Base-by-base conservation (phyloP, 2,888 invertebrate species). In the Macaria notata region DNA sequence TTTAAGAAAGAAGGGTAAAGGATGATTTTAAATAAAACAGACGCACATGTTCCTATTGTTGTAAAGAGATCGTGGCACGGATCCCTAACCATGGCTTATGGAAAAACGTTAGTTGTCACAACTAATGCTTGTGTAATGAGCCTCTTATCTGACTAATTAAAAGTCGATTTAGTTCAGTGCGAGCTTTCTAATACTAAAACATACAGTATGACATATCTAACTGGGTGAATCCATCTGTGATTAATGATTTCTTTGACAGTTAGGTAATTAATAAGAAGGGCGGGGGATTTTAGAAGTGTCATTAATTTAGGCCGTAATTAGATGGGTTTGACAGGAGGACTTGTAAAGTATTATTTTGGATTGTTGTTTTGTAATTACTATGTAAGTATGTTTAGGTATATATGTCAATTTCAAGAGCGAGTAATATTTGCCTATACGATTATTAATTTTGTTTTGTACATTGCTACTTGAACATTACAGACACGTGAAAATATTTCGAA, bases 101-200 rank as follows among this genome's bases (percentile, higher is more conserved):
- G 72, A 75, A 76, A 78, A 80, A 80, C 76, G 80, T 79, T 79
- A 82, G 81, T 85, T 85, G 81, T 78, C 81, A 82, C 83, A 82
- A 78, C 83, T 83, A 86, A 89, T 85, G 87, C 76, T 72, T 68
- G 76, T 79, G 85, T 88, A 88, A 89, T 89, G 85, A 84, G 86
- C 67, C 81, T 78, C 87, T 90, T 90, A 88, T 88, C 85, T 82
- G 71, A 86, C 83, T 90, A 90, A 91, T 91, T 91, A 91, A 91
- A 91, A 90, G 81, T 86, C 88, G 90, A 91, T 91, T 91, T 87
- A 70, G 83, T 71, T 71, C 77, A 76, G 64, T 39, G 67, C 66
- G 64, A 66, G 74, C 88, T 89, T 87, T 89, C 88, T 84, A 84
- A 78, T 80, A 76, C 69, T 69, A 59, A 70, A 61, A 62, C 65